Evolutionary conservation across 2,888 invertebrate genomes (phyloP).

Genomic region (Criorhina ranunculi): DNA sequence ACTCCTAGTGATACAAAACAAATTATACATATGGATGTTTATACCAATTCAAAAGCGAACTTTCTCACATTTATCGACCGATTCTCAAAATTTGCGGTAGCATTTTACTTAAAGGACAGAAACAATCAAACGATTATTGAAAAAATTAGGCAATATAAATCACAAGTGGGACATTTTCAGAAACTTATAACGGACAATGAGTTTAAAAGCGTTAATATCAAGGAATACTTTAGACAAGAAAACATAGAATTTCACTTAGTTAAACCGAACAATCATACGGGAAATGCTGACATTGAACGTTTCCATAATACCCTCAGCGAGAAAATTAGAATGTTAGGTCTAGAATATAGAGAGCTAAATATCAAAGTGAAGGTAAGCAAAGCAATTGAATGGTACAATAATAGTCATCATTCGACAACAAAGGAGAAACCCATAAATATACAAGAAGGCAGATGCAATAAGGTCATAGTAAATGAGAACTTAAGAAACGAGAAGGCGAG

Average conservation of each 20-base stretch:
- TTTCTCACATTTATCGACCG: slow-evolving; percentile 53
- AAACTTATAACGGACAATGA: slow-evolving; percentile 36
- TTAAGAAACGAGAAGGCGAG: no score
- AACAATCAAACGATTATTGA: slow-evolving; percentile 5
- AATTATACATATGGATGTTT: slow-evolving; percentile 22
- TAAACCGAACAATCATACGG: slow-evolving; percentile 54
- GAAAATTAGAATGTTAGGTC: slow-evolving; percentile 6
- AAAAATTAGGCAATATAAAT: slow-evolving; percentile 3
- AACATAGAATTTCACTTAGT: slow-evolving; percentile 46
- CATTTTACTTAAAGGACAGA: slow-evolving; percentile 26
- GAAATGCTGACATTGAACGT: slow-evolving; percentile 62
- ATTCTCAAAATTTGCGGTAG: slow-evolving; percentile 25
- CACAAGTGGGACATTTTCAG: no score
- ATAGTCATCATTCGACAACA: not conserved
- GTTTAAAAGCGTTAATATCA: slow-evolving; percentile 30
- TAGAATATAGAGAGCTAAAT: no score
- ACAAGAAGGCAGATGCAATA: no score
- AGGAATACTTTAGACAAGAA: slow-evolving; percentile 35
- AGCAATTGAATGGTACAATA: not conserved
- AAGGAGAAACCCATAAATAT: no score
- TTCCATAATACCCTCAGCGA: slow-evolving; percentile 15
- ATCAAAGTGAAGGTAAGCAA: not conserved
- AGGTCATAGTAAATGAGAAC: no score
- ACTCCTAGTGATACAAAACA: slow-evolving; percentile 41
- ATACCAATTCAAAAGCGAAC: slow-evolving; percentile 9